Conservation (phyloP, 2,888 invertebrate species). For the Dione juno region DNA sequence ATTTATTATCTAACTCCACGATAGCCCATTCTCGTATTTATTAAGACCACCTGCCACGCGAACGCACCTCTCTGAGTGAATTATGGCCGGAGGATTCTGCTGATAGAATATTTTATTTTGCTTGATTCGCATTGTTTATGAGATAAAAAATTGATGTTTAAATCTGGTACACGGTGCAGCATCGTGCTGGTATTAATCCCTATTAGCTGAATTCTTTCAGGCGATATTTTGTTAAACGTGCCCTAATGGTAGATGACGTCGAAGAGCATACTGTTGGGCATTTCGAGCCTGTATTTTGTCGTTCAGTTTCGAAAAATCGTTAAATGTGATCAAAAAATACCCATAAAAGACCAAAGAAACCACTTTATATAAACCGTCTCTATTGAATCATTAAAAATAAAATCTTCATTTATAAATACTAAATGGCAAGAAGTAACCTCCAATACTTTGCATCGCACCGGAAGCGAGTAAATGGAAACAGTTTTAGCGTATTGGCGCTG, state of each 20-base stretch:
- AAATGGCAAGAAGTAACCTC: constrained; percentile 32
- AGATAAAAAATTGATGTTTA: constrained; percentile 57
- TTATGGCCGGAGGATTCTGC: constrained; percentile 76
- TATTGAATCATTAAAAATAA: too few species aligned
- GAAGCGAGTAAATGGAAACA: constrained; percentile 38
- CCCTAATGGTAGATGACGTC: too few species aligned
- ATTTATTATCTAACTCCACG: constrained; percentile 80
- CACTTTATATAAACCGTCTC: not conserved
- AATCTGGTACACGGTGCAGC: constrained; percentile 12
- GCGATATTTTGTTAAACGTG: not conserved
- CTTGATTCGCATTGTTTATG: constrained; percentile 64
- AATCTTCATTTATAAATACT: too few species aligned
- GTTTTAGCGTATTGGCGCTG: constrained; percentile 56
- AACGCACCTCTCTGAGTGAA: constrained; percentile 72
- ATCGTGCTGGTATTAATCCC: constrained; percentile 15
- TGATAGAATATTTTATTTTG: constrained; percentile 82
- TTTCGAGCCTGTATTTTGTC: too few species aligned
- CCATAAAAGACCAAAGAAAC: too few species aligned
- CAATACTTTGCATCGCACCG: constrained; percentile 34
- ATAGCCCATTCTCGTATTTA: constrained; percentile 82
- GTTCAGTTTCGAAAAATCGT: too few species aligned
- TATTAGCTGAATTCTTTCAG: not conserved
- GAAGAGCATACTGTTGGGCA: too few species aligned
- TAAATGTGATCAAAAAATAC: too few species aligned
- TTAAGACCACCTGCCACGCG: constrained; percentile 81